Evolutionary conservation across 2,113 vertebrate genomes (phyloP), one percentile per base, ranked within the genome.

Genomic region (Xyliphius kryptos): DNA sequence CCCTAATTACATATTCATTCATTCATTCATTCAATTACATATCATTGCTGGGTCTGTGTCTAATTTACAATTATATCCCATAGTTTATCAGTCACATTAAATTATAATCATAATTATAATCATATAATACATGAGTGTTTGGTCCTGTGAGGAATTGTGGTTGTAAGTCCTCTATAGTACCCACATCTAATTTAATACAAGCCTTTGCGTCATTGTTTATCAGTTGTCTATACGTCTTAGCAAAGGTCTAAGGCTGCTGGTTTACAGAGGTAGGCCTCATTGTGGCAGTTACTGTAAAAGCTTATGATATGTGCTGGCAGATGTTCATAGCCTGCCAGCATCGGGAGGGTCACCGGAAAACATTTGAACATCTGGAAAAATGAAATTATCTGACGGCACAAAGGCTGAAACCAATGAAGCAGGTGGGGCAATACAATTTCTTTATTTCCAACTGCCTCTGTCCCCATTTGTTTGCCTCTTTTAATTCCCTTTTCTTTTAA

Each of bases 291-390:
- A 48, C 61, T 63, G 55, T 55, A 22, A 32, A 63, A 46, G 22
- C 21, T 43, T 36, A 59, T 60, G 56, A 61, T 51, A 50, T 61
- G 52, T 65, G 61, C 56, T 62, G 19, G 57, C 66, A 73, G 66
- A 66, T 69, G 61, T 61, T 51, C 53, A 49, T 41, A 46, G 41
- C 6, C n/a, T 60, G 52, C 14, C 12, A 10, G n/a, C 51, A 51
- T 55, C 37, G 32, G 26, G 44, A 15, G 63, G 41, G 50, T 60
- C 40, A 26, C 65, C 6, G 44, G 60, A 50, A 72, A 59, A 40
- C 38, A 51, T 37, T 32, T 20, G 22, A 63, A 72, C 66, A 68
- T 68, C 61, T 68, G 66, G 55, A 61, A 68, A 68, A 68, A 17
- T 9, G 14, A 53, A 46, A 68, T 61, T 17, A 68, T 50, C 43